phyloP scores from a whole-genome alignment of 1,140 invertebrate species.

The Aphelinus atriplicis region DNA sequence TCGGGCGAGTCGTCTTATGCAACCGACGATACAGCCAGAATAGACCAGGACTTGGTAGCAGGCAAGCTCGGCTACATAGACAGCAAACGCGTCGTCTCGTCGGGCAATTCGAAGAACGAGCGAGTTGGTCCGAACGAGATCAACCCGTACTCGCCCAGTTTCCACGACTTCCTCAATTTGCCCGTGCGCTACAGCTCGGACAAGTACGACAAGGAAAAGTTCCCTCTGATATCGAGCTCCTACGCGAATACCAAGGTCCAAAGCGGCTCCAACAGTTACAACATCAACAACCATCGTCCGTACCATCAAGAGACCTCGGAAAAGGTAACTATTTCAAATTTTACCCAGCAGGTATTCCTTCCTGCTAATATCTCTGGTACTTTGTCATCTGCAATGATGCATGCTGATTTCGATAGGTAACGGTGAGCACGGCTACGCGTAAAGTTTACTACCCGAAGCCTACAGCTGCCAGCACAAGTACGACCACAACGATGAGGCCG shows the following conservation, averaged over 20 bases:
- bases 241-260: slow-evolving; percentile 80
- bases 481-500: slow-evolving; percentile 38
- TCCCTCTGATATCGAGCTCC: slow-evolving; percentile 76
- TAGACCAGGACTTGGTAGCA: slow-evolving; percentile 5
- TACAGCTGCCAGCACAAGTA: slow-evolving; percentile 43
- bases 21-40: slow-evolving; percentile 6
- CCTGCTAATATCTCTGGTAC: too few relatives aligned
- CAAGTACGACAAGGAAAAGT: slow-evolving; percentile 70
- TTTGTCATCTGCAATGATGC: too few relatives aligned
- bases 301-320: slow-evolving; percentile 61
- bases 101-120: slow-evolving; percentile 46
- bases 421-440: slow-evolving; percentile 40
- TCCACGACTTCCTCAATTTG: slow-evolving; percentile 77
- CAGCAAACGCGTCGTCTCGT: slow-evolving; percentile 61
- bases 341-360: too few relatives aligned
- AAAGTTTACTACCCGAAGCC: slow-evolving; percentile 48
- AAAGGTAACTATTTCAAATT: slow-evolving; percentile 46
- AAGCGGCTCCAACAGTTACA: slow-evolving; percentile 72
- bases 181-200: slow-evolving; percentile 75
- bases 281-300: slow-evolving; percentile 72
- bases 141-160: slow-evolving; percentile 69
- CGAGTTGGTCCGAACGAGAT: slow-evolving; percentile 66
- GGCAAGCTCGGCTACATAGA: slow-evolving; percentile 45
- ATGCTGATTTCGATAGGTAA: slow-evolving; percentile 21
- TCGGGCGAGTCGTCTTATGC: slow-evolving; percentile 5